A percentile compares a stretch with the other conserved stretches of the same genome.
These are phyloP conservation scores for Centropristis striata DNA, from an alignment of 2,113 vertebrate species.

Conservation along the genomic window DNA sequence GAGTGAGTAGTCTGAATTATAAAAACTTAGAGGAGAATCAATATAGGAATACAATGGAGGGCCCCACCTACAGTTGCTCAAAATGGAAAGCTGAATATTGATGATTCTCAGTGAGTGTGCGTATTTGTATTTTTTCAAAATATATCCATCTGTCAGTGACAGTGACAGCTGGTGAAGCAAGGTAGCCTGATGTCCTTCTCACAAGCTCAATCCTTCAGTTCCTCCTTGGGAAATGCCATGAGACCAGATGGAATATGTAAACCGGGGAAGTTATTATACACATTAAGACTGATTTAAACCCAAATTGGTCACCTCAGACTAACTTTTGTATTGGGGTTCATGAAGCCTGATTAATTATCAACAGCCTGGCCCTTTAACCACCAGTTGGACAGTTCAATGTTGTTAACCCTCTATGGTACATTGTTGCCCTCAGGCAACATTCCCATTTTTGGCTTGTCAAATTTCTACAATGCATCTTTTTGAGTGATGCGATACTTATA, in stretches of 20 bases:
- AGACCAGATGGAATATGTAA: constrained; percentile 6
- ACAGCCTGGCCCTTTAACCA: too few species aligned
- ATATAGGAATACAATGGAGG: not conserved
- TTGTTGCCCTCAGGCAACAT: too few species aligned
- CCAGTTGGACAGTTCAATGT: too few species aligned
- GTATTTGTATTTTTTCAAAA: not conserved
- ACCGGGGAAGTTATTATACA: not conserved
- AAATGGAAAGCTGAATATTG: not conserved
- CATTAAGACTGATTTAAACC: not conserved
- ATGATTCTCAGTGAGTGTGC: not conserved
- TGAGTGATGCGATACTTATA: too few species aligned
- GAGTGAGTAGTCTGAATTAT: not conserved
- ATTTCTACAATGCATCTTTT: too few species aligned
- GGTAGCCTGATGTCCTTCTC: not conserved
- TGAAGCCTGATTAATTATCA: too few species aligned
- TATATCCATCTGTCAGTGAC: not conserved
- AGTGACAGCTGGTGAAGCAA: not conserved
- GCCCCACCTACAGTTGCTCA: not conserved
- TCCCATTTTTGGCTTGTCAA: too few species aligned
- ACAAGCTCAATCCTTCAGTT: not conserved
- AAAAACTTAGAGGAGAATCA: too few species aligned
- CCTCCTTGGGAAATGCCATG: not conserved
- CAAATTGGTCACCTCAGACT: not conserved
- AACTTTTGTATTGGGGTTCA: not conserved
- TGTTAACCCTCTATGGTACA: too few species aligned